phyloP scores from a whole-genome alignment of 2,888 invertebrate species.

The Trichopoda pennipes region DNA sequence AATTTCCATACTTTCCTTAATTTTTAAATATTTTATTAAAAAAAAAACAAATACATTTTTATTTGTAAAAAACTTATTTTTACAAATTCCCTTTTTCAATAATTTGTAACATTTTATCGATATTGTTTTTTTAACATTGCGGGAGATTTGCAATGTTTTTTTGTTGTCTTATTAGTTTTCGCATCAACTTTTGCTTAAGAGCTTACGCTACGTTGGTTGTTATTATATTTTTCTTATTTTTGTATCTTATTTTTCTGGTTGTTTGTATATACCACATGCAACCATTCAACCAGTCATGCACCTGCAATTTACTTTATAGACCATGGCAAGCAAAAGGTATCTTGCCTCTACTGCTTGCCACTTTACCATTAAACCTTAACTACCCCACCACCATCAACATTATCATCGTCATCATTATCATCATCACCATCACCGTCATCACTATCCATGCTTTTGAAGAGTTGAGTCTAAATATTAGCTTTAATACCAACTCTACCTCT shows the following conservation, averaged over 20 bases:
- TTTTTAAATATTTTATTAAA: too few relatives aligned
- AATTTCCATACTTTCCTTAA: neutral
- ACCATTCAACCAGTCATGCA: slow-evolving; percentile 77
- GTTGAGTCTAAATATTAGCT: slow-evolving; percentile 12
- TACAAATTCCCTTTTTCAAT: slow-evolving; percentile 15
- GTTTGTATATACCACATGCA: slow-evolving; percentile 60
- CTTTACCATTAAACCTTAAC: slow-evolving; percentile 43
- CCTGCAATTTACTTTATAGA: slow-evolving; percentile 81
- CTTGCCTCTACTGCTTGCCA: slow-evolving; percentile 57
- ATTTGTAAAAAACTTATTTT: neutral
- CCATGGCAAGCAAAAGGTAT: slow-evolving; percentile 75
- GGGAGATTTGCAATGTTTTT: slow-evolving; percentile 72
- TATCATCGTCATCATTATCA: neutral
- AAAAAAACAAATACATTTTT: neutral
- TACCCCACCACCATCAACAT: slow-evolving; percentile 15
- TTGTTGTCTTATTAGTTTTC: slow-evolving; percentile 49
- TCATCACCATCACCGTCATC: slow-evolving; percentile 26
- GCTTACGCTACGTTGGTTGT: slow-evolving; percentile 40
- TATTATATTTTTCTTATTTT: slow-evolving; percentile 38
- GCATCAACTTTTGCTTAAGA: slow-evolving; percentile 49
- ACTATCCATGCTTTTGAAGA: slow-evolving; percentile 29
- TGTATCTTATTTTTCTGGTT: slow-evolving; percentile 58
- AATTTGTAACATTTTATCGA: slow-evolving; percentile 68
- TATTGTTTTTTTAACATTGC: slow-evolving; percentile 72
- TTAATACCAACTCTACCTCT: neutral